Percentiles rank a stretch among this genome's conserved stretches.
Evolutionary conservation across 2,888 invertebrate genomes (phyloP).

Genomic region (Lithophane socia): DNA sequence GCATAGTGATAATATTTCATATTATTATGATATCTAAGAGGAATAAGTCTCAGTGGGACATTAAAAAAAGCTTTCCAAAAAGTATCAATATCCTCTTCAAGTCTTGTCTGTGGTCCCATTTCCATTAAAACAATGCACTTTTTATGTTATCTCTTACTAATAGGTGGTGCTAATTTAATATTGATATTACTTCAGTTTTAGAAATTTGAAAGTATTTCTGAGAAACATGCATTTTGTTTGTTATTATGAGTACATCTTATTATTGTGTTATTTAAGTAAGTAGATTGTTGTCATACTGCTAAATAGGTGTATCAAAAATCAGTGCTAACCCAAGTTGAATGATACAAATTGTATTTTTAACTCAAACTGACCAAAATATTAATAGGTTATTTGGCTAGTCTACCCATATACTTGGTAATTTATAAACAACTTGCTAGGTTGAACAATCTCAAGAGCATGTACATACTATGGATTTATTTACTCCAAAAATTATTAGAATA

Average conservation of each 20-base stretch:
- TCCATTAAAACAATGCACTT: constrained; percentile 27
- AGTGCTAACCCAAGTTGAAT: constrained; percentile 9
- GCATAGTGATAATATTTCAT: not conserved
- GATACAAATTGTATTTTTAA: constrained; percentile 15
- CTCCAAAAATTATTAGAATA: constrained; percentile 83
- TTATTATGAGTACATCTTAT: constrained; percentile 40
- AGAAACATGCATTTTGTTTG: constrained; percentile 24
- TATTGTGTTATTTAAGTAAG: constrained; percentile 25
- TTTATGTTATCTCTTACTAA: constrained; percentile 25
- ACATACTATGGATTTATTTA: constrained; percentile 82
- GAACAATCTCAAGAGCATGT: constrained; percentile 82
- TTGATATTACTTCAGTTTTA: constrained; percentile 43
- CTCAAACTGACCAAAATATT: constrained; percentile 36
- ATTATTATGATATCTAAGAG: not conserved
- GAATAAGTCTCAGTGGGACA: not conserved
- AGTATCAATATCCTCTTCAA: not conserved
- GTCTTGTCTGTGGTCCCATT: constrained; percentile 20
- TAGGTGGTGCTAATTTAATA: constrained; percentile 54
- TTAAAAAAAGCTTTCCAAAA: not conserved
- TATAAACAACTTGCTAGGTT: constrained; percentile 76
- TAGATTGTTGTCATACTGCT: constrained; percentile 13
- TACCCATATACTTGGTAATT: constrained; percentile 18
- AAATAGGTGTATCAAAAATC: not conserved
- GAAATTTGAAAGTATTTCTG: constrained; percentile 5
- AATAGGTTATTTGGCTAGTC: constrained; percentile 12